Evolutionary conservation across 53 echinoderm and acorn worm genomes (phyloP).

Genomic region (Paracentrotus lividus): DNA sequence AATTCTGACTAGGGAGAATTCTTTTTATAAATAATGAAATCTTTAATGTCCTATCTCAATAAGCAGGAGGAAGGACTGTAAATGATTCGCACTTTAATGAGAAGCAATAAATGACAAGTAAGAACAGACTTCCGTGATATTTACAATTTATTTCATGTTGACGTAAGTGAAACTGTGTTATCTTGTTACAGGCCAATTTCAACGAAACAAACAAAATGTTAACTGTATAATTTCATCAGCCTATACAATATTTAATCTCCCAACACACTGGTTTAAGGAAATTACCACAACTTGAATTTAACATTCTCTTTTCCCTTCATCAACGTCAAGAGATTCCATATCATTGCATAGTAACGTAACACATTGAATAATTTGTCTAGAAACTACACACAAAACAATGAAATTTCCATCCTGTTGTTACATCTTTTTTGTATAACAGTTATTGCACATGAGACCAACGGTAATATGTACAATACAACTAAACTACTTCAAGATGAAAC

Average conservation of each 20-base stretch:
- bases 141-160: slow-evolving; percentile 74
- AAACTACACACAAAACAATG: slow-evolving; percentile 39
- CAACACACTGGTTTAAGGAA: slow-evolving; percentile 58
- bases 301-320: slow-evolving; percentile 48
- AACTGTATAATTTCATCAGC: slow-evolving; percentile 75
- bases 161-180: slow-evolving; percentile 74
- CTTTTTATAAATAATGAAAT: too few relatives aligned
- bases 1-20: too few relatives aligned
- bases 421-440: slow-evolving; percentile 51
- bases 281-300: slow-evolving; percentile 68
- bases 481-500: slow-evolving; percentile 50
- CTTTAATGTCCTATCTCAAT: too few relatives aligned
- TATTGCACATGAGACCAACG: slow-evolving; percentile 67
- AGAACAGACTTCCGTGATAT: slow-evolving; percentile 57
- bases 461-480: slow-evolving; percentile 59
- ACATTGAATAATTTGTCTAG: slow-evolving; percentile 49
- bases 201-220: slow-evolving; percentile 73
- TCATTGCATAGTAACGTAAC: slow-evolving; percentile 69
- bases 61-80: too few relatives aligned
- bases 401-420: slow-evolving; percentile 62
- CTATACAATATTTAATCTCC: slow-evolving; percentile 69
- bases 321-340: slow-evolving; percentile 58
- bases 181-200: slow-evolving; percentile 73
- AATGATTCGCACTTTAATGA: too few relatives aligned
- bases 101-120: too few relatives aligned